phyloP scores from a whole-genome alignment of 2,113 vertebrate species.

The Edolisoma coerulescens region DNA sequence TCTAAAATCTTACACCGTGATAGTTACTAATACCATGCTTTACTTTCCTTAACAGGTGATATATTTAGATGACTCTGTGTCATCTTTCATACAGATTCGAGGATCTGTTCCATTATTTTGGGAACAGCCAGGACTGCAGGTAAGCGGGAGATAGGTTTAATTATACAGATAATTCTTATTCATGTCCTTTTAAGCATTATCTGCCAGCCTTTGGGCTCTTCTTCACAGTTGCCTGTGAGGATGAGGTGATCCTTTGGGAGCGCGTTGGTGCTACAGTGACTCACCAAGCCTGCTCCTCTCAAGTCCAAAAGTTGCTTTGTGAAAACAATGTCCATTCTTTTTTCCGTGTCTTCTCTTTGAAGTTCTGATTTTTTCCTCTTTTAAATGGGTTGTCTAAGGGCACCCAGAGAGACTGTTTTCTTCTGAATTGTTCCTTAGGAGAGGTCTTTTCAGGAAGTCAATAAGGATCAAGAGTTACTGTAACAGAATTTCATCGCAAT shows the following conservation, averaged over 20 bases:
- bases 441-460: neutral
- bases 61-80: constrained; percentile 91
- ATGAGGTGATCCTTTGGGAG: neutral
- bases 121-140: constrained; percentile 98
- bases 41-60: constrained; percentile 78
- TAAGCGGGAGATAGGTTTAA: constrained; percentile 46
- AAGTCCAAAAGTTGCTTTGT: neutral
- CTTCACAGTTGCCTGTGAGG: neutral
- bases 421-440: neutral
- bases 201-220: neutral
- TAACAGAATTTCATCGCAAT: neutral
- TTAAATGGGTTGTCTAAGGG: neutral
- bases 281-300: neutral
- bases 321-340: neutral
- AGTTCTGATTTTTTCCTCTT: neutral
- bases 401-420: neutral
- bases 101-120: constrained; percentile 97
- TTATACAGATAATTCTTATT: neutral
- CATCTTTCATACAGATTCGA: constrained; percentile 97
- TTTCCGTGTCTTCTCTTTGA: neutral
- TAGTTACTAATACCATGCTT: neutral
- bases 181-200: neutral
- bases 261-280: neutral
- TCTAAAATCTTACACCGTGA: neutral
- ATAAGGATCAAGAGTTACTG: neutral